phyloP scores from a whole-genome alignment of 2,797 vertebrate genomes.

The Gastrophryne carolinensis region DNA sequence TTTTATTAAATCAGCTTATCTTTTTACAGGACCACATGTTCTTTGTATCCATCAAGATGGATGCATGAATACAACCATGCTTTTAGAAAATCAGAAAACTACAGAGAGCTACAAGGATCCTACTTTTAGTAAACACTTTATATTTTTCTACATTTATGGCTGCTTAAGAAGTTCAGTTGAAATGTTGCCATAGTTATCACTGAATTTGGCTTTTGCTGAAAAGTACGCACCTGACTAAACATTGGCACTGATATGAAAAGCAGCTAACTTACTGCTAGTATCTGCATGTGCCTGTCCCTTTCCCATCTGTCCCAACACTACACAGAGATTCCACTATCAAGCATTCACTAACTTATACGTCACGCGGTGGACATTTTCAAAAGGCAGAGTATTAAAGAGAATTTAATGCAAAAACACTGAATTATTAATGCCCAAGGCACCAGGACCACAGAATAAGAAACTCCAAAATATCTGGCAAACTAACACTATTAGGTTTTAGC shows the following conservation, averaged over 20 bases:
- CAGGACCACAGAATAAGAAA: neutral
- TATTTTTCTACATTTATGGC: conserved; percentile 59
- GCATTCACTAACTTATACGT: conserved; percentile 56
- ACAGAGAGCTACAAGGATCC: too few relatives aligned
- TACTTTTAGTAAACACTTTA: too few relatives aligned
- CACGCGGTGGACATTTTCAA: conserved; percentile 58
- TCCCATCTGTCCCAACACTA: conserved; percentile 61
- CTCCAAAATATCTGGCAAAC: neutral
- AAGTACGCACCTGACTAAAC: conserved; percentile 82
- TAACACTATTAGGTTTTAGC: too few relatives aligned
- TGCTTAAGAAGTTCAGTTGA: conserved; percentile 61
- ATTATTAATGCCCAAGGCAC: neutral
- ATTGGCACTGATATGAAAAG: conserved; percentile 69
- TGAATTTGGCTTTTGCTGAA: conserved; percentile 61
- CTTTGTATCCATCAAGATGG: too few relatives aligned
- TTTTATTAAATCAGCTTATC: too few relatives aligned
- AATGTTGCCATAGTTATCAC: conserved; percentile 67
- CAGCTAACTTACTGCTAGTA: conserved; percentile 68
- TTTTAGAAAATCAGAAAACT: too few relatives aligned
- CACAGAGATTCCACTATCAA: conserved; percentile 61
- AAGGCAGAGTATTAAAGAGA: conserved; percentile 23
- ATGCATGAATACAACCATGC: too few relatives aligned
- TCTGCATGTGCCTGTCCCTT: conserved; percentile 62
- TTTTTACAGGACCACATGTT: too few relatives aligned
- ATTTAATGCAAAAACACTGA: neutral